Base-by-base conservation (phyloP, 2,797 vertebrate species). In the Oreonectes daqikongensis region DNA sequence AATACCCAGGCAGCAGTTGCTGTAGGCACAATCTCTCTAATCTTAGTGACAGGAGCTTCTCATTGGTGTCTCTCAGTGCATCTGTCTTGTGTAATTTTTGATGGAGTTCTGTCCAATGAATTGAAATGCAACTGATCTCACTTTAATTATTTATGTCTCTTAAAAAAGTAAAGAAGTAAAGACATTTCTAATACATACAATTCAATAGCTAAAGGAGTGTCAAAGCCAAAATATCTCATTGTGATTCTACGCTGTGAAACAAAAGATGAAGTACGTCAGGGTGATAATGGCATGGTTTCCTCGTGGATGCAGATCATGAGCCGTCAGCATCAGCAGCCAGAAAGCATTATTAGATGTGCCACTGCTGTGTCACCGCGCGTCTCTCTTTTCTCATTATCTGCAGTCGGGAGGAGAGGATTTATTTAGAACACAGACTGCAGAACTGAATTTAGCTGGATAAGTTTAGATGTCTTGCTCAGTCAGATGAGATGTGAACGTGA, bases 311-410 rank as follows among this genome's bases (percentile, higher is more conserved):
- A 61, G 75, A 69, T 63, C 69, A 38, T 60, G 48, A 76, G 65
- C 44, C 6, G 4, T 8, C 40, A 59, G 20, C 52, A 59, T 70
- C 50, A 40, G 20, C 79, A 55, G 42, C 63, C 44, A 1, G 20
- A 57, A 38, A 70, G 32, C 18, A 22, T 65, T 78, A 78, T 69
- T 73, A 69, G 65, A 68, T 77, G 46, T 77, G 69, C 55, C 48
- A 44, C 44, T 44, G 55, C 53, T 42, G 52, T 44, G 44, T 32
- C 55, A 72, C 48, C 17, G 60, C 32, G 22, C 64, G 48, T 74
- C 48, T 50, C 48, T 75, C 70, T 73, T 48, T 53, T 52, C 46
- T 77, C 59, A 67, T 77, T 73, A 77, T 61, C 79, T 77, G 69
- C 65, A 38, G 32, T 64, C 38, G 11, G 17, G 26, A 64, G 38